Evolutionary conservation across 2,113 vertebrate genomes (phyloP).

Genomic region (Scomber colias): DNA sequence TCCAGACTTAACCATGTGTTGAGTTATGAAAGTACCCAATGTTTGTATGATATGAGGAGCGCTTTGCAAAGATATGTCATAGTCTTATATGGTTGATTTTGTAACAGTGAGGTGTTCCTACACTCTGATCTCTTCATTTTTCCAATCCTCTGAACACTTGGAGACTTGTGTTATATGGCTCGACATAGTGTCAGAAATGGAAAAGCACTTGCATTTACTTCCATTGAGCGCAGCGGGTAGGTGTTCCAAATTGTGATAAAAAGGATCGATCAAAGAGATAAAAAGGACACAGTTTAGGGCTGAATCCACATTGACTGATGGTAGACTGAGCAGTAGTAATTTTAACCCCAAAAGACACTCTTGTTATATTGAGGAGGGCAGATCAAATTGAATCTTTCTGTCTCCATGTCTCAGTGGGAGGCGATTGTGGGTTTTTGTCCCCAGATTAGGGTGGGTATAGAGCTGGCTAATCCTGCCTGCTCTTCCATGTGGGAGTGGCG

Average conservation of each 20-base stretch:
- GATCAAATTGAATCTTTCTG: conserved; percentile 77
- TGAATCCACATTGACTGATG: conserved; percentile 67
- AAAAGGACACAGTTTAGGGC: conserved; percentile 65
- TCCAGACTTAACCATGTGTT: conserved; percentile 1
- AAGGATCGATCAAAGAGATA: conserved; percentile 48
- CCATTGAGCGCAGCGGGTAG: conserved; percentile 16
- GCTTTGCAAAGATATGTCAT: conserved; percentile 5
- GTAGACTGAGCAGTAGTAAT: conserved; percentile 73
- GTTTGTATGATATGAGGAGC: not conserved
- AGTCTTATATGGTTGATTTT: not conserved
- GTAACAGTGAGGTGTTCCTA: not conserved
- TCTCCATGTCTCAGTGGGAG: conserved; percentile 73
- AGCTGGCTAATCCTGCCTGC: conserved; percentile 83
- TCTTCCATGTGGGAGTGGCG: conserved; percentile 80
- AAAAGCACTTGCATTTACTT: conserved; percentile 14
- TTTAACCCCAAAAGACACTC: conserved; percentile 76
- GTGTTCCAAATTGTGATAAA: conserved; percentile 24
- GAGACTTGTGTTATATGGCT: not conserved
- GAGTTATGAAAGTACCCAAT: not conserved
- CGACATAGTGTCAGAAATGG: not conserved
- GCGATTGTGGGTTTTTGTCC: conserved; percentile 82
- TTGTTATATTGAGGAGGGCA: conserved; percentile 68
- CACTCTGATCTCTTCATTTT: not conserved
- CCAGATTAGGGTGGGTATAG: conserved; percentile 83
- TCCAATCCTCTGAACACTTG: not conserved